Percentiles rank a stretch among this genome's conserved stretches.
Evolutionary conservation across 1,140 invertebrate genomes (phyloP).

Genomic region (Saccostrea cuccullata): DNA sequence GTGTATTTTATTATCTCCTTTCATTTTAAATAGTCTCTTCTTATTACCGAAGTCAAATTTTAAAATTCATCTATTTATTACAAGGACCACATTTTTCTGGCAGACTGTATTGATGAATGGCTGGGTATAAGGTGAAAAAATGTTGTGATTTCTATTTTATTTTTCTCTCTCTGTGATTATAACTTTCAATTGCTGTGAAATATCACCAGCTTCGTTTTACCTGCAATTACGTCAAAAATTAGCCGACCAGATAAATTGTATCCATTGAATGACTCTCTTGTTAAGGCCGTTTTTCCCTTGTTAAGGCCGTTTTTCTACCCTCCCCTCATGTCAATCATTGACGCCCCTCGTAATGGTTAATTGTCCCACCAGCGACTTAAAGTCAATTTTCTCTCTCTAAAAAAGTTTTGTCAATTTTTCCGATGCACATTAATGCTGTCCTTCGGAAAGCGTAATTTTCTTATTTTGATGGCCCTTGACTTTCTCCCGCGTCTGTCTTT

Average conservation of each 20-base stretch:
- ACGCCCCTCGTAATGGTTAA: constrained; percentile 10
- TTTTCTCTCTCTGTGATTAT: constrained; percentile 11
- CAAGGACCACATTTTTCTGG: constrained; percentile 8
- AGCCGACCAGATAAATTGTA: constrained; percentile 24
- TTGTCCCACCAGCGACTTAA: constrained; percentile 20
- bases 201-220: constrained; percentile 15
- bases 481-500: not conserved
- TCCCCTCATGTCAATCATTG: constrained; percentile 3
- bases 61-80: not conserved
- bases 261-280: constrained; percentile 26
- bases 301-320: not conserved
- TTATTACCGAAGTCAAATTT: not conserved
- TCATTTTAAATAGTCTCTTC: not conserved
- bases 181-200: constrained; percentile 31
- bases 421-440: not conserved
- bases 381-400: constrained; percentile 33
- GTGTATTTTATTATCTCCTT: not conserved
- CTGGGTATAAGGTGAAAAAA: not conserved
- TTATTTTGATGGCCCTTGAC: not conserved
- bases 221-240: constrained; percentile 31
- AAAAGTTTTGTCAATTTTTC: constrained; percentile 10
- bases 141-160: not conserved
- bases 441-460: constrained; percentile 1
- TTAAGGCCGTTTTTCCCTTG: not conserved
- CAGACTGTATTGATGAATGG: constrained; percentile 7